Percentiles rank a stretch among this genome's conserved stretches.
Conservation (phyloP, 2,888 invertebrate species). For the Cryptus viduatorius region DNA sequence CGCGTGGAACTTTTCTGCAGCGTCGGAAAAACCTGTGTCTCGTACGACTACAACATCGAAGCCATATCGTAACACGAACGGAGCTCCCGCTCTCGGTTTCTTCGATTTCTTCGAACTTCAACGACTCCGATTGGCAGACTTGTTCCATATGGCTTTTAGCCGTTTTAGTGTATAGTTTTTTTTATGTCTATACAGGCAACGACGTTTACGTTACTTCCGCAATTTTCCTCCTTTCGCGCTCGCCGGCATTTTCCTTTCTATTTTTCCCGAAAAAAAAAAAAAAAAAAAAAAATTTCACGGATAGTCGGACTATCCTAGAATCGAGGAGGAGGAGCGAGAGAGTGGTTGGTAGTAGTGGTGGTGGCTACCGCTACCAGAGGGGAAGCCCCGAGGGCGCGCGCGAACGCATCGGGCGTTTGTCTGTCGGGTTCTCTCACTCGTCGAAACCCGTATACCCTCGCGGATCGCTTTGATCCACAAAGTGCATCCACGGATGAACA, state of each 20-base stretch:
- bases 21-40: not conserved
- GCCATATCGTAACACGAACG: not conserved
- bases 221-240: constrained; percentile 38
- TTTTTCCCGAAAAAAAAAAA: constrained; percentile 12
- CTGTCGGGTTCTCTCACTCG: constrained; percentile 7
- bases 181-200: not conserved
- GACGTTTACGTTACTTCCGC: constrained; percentile 48
- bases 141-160: not conserved
- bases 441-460: constrained; percentile 11
- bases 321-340: not conserved
- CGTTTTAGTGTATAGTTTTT: not conserved
- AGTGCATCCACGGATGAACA: constrained; percentile 55
- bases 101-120: constrained; percentile 26
- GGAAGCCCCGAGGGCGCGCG: constrained; percentile 20
- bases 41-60: not conserved
- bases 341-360: not conserved
- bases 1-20: not conserved
- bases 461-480: constrained; percentile 57
- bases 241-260: constrained; percentile 12
- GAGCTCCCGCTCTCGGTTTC: not conserved
- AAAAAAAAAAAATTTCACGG: not conserved
- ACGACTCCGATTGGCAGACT: constrained; percentile 7
- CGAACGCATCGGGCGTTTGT: constrained; percentile 19
- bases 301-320: constrained; percentile 12
- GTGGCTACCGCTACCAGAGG: not conserved